Base-by-base conservation (phyloP, 2,113 vertebrate genomes). In the Hucho hucho region DNA sequence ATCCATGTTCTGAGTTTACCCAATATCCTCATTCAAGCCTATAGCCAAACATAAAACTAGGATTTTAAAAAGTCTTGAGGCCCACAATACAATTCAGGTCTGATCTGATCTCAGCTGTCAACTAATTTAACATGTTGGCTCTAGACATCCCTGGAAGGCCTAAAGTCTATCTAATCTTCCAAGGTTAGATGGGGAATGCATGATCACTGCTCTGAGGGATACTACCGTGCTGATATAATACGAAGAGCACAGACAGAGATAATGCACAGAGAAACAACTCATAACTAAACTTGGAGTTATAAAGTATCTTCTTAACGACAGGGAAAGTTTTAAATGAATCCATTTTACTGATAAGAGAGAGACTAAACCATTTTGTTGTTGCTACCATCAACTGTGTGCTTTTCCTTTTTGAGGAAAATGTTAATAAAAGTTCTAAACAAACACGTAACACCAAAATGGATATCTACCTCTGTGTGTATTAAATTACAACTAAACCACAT, bases 1-100 rank as follows among this genome's bases (percentile, higher is more conserved):
- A 43, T 43, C 37, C 9, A 43, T 43, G 37, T 11, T 43, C 16
- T 53, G 14, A 53, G 49, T 53, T 3, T 18, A 18, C 49, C 16
- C 49, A 53, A 53, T 53, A 53, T 53, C 12, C 16, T 14, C 49
- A 53, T 53, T 18, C n/a, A 63, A 63, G 16, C 59, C 59, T 25
- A 4, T 16, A 53, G 16, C 4, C 49, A 53, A 53, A 53, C 49
- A 16, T 14, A 53, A 53, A 53, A 53, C 49, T 16, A 53, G 49
- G 16, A 53, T 53, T 16, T 53, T 1, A 16, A 49, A 49, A 5
- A 18, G 47, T 82, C 81, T 79, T 74, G 74, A 81, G 81, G 84
- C 65, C 68, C 69, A 63, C 75, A 64, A 76, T 76, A 76, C 74
- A 81, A 74, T 80, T 74, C 80, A 78, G 47, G 32, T 46, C n/a